Base-by-base conservation (phyloP, 1,140 invertebrate species). In the Zaprionus davidi region DNA sequence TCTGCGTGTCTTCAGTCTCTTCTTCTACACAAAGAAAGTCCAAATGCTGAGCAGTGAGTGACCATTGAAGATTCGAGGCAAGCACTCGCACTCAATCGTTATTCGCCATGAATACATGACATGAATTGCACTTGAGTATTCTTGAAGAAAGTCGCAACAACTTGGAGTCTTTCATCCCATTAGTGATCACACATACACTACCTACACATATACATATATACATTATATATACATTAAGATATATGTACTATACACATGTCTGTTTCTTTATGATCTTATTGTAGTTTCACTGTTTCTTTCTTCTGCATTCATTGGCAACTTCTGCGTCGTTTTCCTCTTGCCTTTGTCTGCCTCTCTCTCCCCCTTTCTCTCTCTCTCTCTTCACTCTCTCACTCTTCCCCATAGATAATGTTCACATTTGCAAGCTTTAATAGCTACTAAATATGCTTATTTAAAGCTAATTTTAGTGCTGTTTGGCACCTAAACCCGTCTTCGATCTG, bases 11-110 rank as follows among this genome's bases (percentile, higher is more conserved):
- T 78, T 64, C 31, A 15, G 28, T 63, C 11, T 75, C 44, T 58
- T 38, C 62, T 22, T 64, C 22, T 20, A 31, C 22, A 67, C 51
- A 65, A 44, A 60, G 41, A 59, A 59, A 34, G 60, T 17, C 2
- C 41, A 46, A 17, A 46, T 9, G n/a, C 7, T 46, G n/a, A 24
- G 17, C 36, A 22, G n/a, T 38, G 7, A 58, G 26, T 67, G 53
- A 20, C 26, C 66, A 69, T 49, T 59, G 7, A 49, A 58, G 28
- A 34, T 13, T 34, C 4, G 15, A 22, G 13, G 7, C 9, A 20
- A 20, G 24, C 26, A 38, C 28, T 24, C 38, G n/a, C 7, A 51
- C 46, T 13, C 36, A 3, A 28, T 44, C 36, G 22, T 56, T 46
- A 44, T n/a, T 44, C 38, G 22, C 20, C 20, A 38, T 44, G n/a